Evolutionary conservation across 1,140 invertebrate genomes (phyloP).

Genomic region (Trichomalopsis sarcophagae): DNA sequence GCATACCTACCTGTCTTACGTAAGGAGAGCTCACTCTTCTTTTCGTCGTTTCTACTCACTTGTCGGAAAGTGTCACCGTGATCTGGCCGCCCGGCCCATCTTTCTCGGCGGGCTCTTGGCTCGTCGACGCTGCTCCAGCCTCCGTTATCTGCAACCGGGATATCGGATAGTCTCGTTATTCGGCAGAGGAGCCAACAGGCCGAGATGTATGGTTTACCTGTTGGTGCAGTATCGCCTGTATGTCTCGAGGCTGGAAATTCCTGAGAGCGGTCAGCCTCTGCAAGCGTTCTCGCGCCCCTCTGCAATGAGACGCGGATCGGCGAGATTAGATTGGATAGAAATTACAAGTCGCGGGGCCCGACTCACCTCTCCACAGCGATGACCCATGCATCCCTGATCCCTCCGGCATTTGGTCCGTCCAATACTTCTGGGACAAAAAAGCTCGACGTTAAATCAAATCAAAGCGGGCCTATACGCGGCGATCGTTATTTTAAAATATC

Average conservation of each 20-base stretch:
- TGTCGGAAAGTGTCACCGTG: slow-evolving; percentile 71
- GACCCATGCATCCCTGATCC: slow-evolving; percentile 95
- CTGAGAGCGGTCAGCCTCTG: slow-evolving; percentile 92
- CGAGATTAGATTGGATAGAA: no score
- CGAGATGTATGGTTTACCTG: no score
- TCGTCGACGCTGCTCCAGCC: slow-evolving; percentile 67
- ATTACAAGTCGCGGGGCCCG: no score
- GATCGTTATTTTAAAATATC: no score
- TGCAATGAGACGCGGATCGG: slow-evolving; percentile 51
- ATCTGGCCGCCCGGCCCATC: slow-evolving; percentile 70
- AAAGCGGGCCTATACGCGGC: no score
- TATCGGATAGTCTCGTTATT: slow-evolving; percentile 22
- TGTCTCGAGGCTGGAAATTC: slow-evolving; percentile 94
- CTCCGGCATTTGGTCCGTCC: slow-evolving; percentile 85
- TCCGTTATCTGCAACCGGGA: slow-evolving; percentile 67
- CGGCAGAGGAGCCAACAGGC: no score
- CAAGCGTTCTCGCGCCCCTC: slow-evolving; percentile 88
- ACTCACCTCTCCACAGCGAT: slow-evolving; percentile 93
- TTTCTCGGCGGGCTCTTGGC: slow-evolving; percentile 65
- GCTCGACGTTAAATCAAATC: neutral
- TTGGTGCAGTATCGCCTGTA: slow-evolving; percentile 91
- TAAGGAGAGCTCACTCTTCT: neutral
- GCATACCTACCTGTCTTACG: no score
- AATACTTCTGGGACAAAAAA: slow-evolving; percentile 79
- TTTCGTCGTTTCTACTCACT: slow-evolving; percentile 60